Evolutionary conservation across 2,888 invertebrate genomes (phyloP).

Genomic region (Folsomia candida): DNA sequence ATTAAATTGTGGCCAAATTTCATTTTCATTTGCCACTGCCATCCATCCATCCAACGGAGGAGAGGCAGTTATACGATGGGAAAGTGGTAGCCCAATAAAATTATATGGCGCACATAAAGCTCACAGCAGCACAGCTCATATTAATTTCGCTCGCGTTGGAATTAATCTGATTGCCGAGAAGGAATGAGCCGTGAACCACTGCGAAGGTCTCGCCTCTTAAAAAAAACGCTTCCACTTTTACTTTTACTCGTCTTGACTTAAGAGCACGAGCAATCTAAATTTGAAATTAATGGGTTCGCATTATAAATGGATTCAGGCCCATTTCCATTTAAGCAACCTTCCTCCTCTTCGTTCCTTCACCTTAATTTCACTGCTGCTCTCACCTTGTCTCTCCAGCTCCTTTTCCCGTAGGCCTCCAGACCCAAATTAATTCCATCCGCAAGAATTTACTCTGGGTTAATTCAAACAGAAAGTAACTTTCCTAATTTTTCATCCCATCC

Average conservation of each 20-base stretch:
- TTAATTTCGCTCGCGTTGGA: slow-evolving; percentile 48
- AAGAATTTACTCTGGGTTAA: slow-evolving; percentile 14
- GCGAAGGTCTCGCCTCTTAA: background rate
- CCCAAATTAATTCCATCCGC: slow-evolving; percentile 2
- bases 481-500: slow-evolving; percentile 1
- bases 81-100: slow-evolving; percentile 16
- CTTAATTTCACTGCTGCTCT: background rate
- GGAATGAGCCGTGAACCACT: slow-evolving; percentile 9
- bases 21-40: background rate
- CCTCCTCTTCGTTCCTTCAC: background rate
- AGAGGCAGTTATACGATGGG: background rate
- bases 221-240: background rate
- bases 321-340: background rate
- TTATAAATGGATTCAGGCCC: slow-evolving; percentile 31
- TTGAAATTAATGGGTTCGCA: slow-evolving; percentile 46
- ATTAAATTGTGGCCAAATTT: slow-evolving; percentile 6
- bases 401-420: slow-evolving; percentile 20
- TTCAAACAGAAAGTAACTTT: slow-evolving; percentile 19
- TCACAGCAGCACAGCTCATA: slow-evolving; percentile 45
- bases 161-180: slow-evolving; percentile 47
- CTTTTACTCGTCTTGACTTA: background rate
- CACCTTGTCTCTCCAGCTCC: background rate
- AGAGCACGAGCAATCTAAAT: slow-evolving; percentile 32
- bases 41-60: slow-evolving; percentile 1
- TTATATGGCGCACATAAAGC: slow-evolving; percentile 42